Evolutionary conservation across 1,140 invertebrate genomes (phyloP).

Genomic region (Zaprionus nigranus): DNA sequence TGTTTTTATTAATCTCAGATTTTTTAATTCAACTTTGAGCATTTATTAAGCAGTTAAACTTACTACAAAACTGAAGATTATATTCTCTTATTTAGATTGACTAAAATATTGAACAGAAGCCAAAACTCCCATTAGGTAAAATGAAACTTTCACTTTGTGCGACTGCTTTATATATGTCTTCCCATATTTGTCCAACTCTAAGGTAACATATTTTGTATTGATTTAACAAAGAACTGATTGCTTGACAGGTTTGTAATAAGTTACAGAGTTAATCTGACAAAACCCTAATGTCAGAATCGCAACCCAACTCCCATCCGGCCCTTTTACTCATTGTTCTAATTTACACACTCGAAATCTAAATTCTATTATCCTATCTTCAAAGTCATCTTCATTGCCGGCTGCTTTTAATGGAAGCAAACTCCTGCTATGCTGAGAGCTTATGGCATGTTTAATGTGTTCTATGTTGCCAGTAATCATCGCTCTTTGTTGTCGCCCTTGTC

Average conservation of each 20-base stretch:
- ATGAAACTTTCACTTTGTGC: too few relatives aligned
- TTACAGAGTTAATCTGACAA: neutral
- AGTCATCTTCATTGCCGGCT: constrained; percentile 27
- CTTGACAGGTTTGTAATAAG: neutral
- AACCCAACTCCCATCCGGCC: neutral
- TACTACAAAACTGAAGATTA: too few relatives aligned
- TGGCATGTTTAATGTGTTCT: constrained; percentile 67
- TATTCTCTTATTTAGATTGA: too few relatives aligned
- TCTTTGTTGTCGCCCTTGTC: constrained; percentile 37
- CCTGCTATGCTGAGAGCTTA: constrained; percentile 40
- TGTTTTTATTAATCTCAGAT: too few relatives aligned
- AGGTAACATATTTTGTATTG: neutral
- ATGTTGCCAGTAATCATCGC: constrained; percentile 33
- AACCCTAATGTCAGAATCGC: neutral
- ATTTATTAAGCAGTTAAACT: too few relatives aligned
- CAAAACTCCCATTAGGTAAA: too few relatives aligned
- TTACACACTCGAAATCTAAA: neutral
- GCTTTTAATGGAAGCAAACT: constrained; percentile 49
- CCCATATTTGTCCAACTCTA: neutral
- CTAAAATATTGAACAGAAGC: too few relatives aligned
- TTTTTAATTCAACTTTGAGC: too few relatives aligned
- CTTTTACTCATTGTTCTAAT: neutral
- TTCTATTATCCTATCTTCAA: constrained; percentile 4
- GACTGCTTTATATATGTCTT: neutral
- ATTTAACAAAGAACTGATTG: neutral